A percentile compares a stretch with the other conserved stretches of the same genome.
These are phyloP conservation scores for Glyptemys insculpta DNA, from an alignment of 2,797 vertebrate species.

Conservation along the genomic window DNA sequence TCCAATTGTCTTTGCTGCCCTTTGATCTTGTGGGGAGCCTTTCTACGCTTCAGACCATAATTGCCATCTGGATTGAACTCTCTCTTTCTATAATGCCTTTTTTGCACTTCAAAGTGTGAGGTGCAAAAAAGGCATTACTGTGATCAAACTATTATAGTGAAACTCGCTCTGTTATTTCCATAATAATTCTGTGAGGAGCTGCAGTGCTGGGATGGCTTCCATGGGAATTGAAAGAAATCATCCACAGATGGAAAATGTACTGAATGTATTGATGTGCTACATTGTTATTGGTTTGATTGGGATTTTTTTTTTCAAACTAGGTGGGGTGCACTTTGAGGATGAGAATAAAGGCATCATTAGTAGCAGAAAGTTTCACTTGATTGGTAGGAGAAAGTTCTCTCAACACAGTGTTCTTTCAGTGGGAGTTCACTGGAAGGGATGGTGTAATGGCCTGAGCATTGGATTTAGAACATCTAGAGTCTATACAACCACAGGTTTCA, in stretches of 20 bases:
- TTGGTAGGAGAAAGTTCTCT: constrained; percentile 10
- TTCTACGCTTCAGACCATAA: background rate
- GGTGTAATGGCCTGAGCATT: background rate
- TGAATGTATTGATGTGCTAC: background rate
- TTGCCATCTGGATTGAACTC: background rate
- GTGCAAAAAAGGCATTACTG: background rate
- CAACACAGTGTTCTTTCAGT: background rate
- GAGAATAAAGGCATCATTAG: background rate
- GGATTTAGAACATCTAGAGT: background rate
- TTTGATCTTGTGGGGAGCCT: constrained; percentile 5
- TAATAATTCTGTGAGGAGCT: background rate
- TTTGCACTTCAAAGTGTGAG: background rate
- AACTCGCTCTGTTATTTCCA: background rate
- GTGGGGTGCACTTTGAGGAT: constrained; percentile 34
- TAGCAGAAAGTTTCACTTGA: background rate
- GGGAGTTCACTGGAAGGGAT: background rate
- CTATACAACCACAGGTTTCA: background rate
- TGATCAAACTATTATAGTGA: background rate
- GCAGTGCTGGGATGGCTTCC: background rate
- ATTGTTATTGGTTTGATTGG: background rate
- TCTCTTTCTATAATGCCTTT: background rate
- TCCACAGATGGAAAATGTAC: background rate
- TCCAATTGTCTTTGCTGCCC: background rate
- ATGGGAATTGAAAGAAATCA: constrained; percentile 3
- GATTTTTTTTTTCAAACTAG: constrained; percentile 8